Conservation (phyloP, 1,140 invertebrate species). For the Contarinia nasturtii region DNA sequence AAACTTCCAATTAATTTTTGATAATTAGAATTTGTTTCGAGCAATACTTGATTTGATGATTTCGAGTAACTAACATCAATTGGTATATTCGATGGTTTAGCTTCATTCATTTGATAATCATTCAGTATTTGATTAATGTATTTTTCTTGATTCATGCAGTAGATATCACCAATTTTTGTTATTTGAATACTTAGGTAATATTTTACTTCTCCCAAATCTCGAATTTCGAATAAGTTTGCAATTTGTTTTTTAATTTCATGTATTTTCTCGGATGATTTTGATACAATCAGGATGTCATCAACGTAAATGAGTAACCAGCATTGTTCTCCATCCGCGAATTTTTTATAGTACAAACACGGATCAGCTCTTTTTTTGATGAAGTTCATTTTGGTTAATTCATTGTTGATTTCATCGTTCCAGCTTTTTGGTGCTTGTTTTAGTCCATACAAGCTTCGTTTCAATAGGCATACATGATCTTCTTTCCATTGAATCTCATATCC, state of each 20-base stretch:
- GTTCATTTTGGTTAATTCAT: too few species aligned
- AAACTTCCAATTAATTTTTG: slow-evolving; percentile 6
- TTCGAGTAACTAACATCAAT: background rate
- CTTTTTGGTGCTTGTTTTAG: slow-evolving; percentile 23
- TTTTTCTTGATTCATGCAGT: too few species aligned
- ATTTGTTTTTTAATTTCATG: slow-evolving; percentile 3
- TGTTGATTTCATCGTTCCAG: slow-evolving; percentile 17
- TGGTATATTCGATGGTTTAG: too few species aligned
- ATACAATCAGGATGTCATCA: slow-evolving; percentile 8
- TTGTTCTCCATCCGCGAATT: too few species aligned
- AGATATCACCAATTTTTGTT: background rate
- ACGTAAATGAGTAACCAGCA: too few species aligned
- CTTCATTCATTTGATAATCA: too few species aligned
- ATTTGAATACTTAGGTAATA: slow-evolving; percentile 4
- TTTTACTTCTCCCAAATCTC: slow-evolving; percentile 3
- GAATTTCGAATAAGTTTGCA: slow-evolving; percentile 4
- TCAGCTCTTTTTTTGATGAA: too few species aligned
- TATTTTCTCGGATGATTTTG: slow-evolving; percentile 3
- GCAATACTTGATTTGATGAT: slow-evolving; percentile 2
- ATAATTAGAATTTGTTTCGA: slow-evolving; percentile 4
- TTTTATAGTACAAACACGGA: too few species aligned
- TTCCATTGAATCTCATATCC: slow-evolving; percentile 5
- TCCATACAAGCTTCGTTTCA: slow-evolving; percentile 22
- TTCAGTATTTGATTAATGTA: too few species aligned
- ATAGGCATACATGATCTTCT: slow-evolving; percentile 9